These are phyloP conservation scores for Elysia crispata DNA, from an alignment of 2,888 invertebrate species.

Conservation along the genomic window DNA sequence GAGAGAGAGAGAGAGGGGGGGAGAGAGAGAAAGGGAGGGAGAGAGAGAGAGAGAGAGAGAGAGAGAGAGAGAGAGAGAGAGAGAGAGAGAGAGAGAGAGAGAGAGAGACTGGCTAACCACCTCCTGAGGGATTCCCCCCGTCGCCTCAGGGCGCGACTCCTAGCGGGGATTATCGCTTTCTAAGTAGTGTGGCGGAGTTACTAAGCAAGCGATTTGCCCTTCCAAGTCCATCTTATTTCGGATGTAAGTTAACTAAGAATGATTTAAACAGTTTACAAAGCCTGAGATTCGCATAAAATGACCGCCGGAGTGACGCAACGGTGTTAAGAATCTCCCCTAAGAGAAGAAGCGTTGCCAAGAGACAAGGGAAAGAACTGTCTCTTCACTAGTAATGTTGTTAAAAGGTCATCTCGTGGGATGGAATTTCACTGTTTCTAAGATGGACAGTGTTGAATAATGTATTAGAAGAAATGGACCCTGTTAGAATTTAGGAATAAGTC, in stretches of 20 bases:
- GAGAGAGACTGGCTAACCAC: not conserved
- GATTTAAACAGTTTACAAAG: too few species aligned
- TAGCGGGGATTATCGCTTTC: too few species aligned
- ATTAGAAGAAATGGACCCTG: constrained; percentile 17
- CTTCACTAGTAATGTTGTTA: constrained; percentile 31
- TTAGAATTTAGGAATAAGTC: constrained; percentile 16
- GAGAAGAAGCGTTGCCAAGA: not conserved
- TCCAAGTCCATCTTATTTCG: too few species aligned
- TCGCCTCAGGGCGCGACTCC: too few species aligned
- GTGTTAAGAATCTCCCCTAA: not conserved
- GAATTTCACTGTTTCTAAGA: not conserved
- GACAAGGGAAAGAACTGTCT: not conserved
- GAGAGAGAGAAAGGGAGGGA: not conserved
- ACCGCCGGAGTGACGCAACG: too few species aligned
- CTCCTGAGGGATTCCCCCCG: too few species aligned
- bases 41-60: not conserved
- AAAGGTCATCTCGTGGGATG: constrained; percentile 15
- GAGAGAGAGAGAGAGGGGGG: constrained; percentile 6
- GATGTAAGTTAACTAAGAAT: too few species aligned
- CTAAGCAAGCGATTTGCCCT: too few species aligned
- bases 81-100: not conserved
- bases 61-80: not conserved
- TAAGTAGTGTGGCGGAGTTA: too few species aligned
- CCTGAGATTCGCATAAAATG: too few species aligned
- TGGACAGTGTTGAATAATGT: constrained; percentile 42